Percentiles rank a stretch among this genome's conserved stretches.
These are phyloP conservation scores for Cephus pulcher DNA, from an alignment of 2,888 invertebrate genomes.

Conservation along the genomic window DNA sequence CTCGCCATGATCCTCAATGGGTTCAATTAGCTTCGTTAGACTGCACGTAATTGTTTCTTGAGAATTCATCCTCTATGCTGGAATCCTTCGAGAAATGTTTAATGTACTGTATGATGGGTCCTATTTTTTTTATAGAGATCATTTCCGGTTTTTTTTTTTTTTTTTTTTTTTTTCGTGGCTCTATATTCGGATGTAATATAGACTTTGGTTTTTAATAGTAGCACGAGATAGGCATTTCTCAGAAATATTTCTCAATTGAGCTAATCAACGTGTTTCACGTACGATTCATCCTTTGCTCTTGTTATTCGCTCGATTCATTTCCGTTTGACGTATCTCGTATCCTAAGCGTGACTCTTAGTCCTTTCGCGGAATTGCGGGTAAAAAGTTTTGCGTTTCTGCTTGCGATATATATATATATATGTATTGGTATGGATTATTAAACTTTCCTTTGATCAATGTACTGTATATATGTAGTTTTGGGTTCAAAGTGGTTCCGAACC, in stretches of 20 bases:
- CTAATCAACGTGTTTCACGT: background rate
- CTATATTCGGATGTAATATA: background rate
- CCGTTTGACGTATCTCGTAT: background rate
- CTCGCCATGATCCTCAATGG: constrained; percentile 61
- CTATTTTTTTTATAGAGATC: background rate
- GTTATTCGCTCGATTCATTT: background rate
- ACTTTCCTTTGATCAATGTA: background rate
- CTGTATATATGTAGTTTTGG: background rate
- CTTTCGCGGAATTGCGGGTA: background rate
- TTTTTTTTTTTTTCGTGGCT: background rate
- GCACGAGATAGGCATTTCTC: background rate
- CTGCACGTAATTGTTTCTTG: constrained; percentile 60
- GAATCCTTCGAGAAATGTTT: background rate
- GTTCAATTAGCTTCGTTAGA: constrained; percentile 63
- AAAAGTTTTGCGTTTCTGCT: background rate
- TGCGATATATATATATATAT: background rate
- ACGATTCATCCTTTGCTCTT: background rate
- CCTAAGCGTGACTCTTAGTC: background rate
- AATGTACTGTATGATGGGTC: background rate
- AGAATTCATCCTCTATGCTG: constrained; percentile 44
- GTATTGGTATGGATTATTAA: background rate
- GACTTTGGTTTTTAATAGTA: background rate
- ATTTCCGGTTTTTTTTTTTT: background rate
- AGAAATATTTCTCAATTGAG: background rate
- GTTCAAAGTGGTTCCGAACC: background rate